Conservation (phyloP, 2,888 invertebrate genomes). For the Apomyelois bistriatella region DNA sequence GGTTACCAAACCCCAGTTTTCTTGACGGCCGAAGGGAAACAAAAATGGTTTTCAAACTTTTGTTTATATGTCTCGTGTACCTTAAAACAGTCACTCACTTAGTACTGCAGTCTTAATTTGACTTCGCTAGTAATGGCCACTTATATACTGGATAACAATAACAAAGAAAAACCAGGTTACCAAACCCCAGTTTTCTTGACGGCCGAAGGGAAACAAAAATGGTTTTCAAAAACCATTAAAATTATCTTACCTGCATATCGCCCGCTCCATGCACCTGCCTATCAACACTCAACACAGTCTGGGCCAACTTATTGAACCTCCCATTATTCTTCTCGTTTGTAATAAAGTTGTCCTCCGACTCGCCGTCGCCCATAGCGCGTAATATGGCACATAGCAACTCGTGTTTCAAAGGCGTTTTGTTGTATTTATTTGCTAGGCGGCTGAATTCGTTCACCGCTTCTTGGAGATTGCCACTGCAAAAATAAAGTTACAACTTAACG, state of each 20-base stretch:
- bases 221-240: too few species aligned
- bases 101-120: too few species aligned
- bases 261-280: slow-evolving; percentile 58
- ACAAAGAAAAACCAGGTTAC: too few species aligned
- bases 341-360: slow-evolving; percentile 50
- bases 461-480: slow-evolving; percentile 59
- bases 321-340: slow-evolving; percentile 46
- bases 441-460: slow-evolving; percentile 79
- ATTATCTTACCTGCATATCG: slow-evolving; percentile 67
- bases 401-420: slow-evolving; percentile 82
- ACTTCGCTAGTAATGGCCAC: too few species aligned
- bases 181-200: too few species aligned
- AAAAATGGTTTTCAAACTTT: too few species aligned
- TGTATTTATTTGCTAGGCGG: slow-evolving; percentile 68
- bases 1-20: too few species aligned
- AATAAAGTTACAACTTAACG: background rate
- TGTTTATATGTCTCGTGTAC: too few species aligned
- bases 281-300: slow-evolving; percentile 46
- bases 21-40: too few species aligned
- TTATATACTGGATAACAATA: too few species aligned
- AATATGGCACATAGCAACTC: slow-evolving; percentile 76
- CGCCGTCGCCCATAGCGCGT: slow-evolving; percentile 47
- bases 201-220: too few species aligned
- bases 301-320: slow-evolving; percentile 45
- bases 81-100: too few species aligned